phyloP scores from a whole-genome alignment of 92 coral and sea anemone species.

The Phenganax marumi region DNA sequence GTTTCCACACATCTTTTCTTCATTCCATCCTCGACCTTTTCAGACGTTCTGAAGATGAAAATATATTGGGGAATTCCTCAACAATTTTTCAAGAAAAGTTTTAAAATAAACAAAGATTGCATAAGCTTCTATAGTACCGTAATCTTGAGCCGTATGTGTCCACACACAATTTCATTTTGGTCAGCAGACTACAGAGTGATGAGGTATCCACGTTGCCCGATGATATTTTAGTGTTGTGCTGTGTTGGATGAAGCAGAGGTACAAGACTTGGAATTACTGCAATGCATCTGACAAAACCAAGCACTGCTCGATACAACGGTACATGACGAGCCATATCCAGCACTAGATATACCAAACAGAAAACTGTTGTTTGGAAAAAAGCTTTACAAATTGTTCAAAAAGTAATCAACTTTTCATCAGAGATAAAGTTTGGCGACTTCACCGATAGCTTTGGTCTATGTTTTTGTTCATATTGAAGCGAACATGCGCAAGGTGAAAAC shows the following conservation, averaged over 20 bases:
- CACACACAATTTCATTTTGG: slow-evolving; percentile 96
- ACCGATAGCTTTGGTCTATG: no score
- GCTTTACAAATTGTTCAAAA: neutral
- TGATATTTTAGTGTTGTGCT: neutral
- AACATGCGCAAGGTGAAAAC: no score
- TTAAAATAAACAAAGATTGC: neutral
- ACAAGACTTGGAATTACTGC: slow-evolving; percentile 82
- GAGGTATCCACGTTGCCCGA: slow-evolving; percentile 50
- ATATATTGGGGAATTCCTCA: neutral
- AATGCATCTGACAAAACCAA: slow-evolving; percentile 86
- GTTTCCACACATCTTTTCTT: slow-evolving; percentile 26
- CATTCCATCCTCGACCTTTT: slow-evolving; percentile 46
- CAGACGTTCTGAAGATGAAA: slow-evolving; percentile 44
- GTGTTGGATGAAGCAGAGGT: slow-evolving; percentile 70
- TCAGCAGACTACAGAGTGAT: slow-evolving; percentile 75
- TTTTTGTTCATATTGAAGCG: no score
- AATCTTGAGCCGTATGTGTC: slow-evolving; percentile 91
- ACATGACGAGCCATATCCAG: slow-evolving; percentile 99
- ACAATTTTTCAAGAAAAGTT: neutral
- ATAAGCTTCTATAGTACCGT: slow-evolving; percentile 48
- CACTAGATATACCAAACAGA: slow-evolving; percentile 51
- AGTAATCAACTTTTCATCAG: neutral
- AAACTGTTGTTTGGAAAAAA: neutral
- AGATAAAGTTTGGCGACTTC: neutral
- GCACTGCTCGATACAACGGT: slow-evolving; percentile 90